Conservation (phyloP, 2,113 vertebrate genomes). For the Vidua macroura region DNA sequence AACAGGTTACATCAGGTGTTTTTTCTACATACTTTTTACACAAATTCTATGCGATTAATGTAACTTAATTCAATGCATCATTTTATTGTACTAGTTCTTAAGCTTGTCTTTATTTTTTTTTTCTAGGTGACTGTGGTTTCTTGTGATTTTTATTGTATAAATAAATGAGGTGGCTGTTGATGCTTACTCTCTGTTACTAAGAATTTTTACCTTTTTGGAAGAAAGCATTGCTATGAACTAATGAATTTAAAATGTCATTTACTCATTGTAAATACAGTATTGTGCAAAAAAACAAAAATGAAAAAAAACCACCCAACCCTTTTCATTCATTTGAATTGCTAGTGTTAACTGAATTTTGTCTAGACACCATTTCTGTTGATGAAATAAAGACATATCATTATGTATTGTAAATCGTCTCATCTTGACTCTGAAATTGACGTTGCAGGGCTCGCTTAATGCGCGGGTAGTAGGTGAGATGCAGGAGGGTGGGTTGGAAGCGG, state of each 20-base stretch:
- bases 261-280: constrained; percentile 98
- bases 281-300: constrained; percentile 84
- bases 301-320: constrained; percentile 65
- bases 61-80: constrained; percentile 97
- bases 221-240: constrained; percentile 91
- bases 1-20: constrained; percentile 99
- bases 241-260: constrained; percentile 92
- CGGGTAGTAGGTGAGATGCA: neutral
- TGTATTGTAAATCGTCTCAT: constrained; percentile 76
- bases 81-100: constrained; percentile 98
- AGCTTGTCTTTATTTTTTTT: constrained; percentile 87
- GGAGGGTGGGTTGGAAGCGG: neutral
- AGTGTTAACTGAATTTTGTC: constrained; percentile 99
- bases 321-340: constrained; percentile 98
- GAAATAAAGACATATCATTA: constrained; percentile 99
- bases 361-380: constrained; percentile 99
- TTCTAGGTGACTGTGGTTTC: constrained; percentile 93
- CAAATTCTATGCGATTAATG: constrained; percentile 99
- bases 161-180: constrained; percentile 95
- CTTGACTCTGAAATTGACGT: neutral
- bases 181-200: constrained; percentile 97
- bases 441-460: accelerated
- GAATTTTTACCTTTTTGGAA: constrained; percentile 93
- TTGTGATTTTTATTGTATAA: constrained; percentile 99
- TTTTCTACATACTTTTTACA: constrained; percentile 99